phyloP scores from a whole-genome alignment of 2,113 vertebrate genomes.

The Potamarius usumacintae region DNA sequence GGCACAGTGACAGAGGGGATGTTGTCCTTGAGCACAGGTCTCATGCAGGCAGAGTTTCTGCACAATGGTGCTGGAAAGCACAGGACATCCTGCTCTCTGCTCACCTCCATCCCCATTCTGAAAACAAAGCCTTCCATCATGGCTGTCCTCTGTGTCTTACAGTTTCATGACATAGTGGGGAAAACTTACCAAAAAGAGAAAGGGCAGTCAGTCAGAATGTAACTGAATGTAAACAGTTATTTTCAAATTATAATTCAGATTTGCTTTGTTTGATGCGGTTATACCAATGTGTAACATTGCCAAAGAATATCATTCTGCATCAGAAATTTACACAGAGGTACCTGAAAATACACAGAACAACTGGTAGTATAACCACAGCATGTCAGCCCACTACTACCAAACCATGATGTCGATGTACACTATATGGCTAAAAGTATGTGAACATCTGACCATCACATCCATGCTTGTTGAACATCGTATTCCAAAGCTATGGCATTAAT shows the following conservation, averaged over 20 bases:
- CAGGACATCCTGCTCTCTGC: conserved; percentile 33
- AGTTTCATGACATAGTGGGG: neutral
- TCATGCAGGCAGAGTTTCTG: neutral
- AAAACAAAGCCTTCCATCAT: neutral
- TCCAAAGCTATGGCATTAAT: neutral
- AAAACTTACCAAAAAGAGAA: neutral
- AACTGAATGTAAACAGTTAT: neutral
- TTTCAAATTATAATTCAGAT: neutral
- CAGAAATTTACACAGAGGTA: neutral
- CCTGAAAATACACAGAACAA: neutral
- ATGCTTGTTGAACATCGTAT: neutral
- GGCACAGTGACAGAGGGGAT: conserved; percentile 6
- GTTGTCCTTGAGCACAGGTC: conserved; percentile 17
- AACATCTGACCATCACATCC: neutral
- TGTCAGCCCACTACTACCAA: neutral
- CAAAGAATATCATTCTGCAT: neutral
- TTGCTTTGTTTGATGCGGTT: neutral
- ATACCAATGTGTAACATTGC: neutral
- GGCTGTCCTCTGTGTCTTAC: neutral
- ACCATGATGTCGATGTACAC: neutral
- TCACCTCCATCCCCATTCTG: conserved; percentile 14
- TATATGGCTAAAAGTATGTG: neutral
- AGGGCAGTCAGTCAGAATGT: neutral
- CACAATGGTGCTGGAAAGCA: conserved; percentile 10
- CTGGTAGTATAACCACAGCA: neutral